Evolutionary conservation across 2,113 vertebrate genomes (phyloP), one percentile per base, ranked within the genome.

Genomic region (Crotalus helleri): DNA sequence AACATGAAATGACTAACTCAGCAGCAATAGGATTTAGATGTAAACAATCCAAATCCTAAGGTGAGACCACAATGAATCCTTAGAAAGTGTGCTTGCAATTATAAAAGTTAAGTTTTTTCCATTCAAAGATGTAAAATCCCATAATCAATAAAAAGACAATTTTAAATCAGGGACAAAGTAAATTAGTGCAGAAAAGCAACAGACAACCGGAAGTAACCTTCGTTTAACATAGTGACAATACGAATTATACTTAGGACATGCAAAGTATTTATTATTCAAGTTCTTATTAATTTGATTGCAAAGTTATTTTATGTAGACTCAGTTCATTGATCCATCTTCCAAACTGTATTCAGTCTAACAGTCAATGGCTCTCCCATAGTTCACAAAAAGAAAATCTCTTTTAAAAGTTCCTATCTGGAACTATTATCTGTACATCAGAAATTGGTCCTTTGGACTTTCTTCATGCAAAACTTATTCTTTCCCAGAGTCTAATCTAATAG

Each of bases 51-150:
- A 96, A 96, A 96, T 93, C 96, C 95, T 92, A 5, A 49, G 55
- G 96, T 58, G 74, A 88, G 94, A 96, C 81, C 92, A 91, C 87
- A 88, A 97, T 54, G 93, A 97, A 97, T 97, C 93, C 93, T 55
- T 87, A 94, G 90, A 39, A 94, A 95, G 86, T 97, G 96, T 95
- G 97, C 95, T 97, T 95, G 97, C 95, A 90, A 95, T 93, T 95
- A 93, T 93, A 93, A 96, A 95, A 94, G 87, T 91, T 92, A 91
- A 96, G 93, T 88, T 58, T 92, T 91, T 96, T 88, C 94, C 95
- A 90, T 93, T 96, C 96, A 96, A 53, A 94, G 94, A 94, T 93
- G 95, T 91, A 91, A 89, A 44, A 81, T 94, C 94, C 93, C 95
- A 95, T 53, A 26, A 0, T 93, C 97, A 97, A 96, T 96, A 94